Conservation (phyloP, 2,888 invertebrate genomes). For the Timandra comae region DNA sequence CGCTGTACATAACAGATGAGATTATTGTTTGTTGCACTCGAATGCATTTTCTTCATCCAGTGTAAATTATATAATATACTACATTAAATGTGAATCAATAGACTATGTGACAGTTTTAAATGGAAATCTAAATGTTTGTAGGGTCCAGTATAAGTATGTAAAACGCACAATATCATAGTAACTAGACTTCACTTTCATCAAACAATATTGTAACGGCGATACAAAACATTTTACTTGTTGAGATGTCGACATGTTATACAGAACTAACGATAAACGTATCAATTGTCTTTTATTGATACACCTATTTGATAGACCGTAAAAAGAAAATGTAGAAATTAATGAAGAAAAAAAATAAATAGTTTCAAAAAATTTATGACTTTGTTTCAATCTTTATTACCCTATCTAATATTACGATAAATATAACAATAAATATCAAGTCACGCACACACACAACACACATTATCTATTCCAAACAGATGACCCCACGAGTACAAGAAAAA, state of each 20-base stretch:
- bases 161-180: slow-evolving; percentile 75
- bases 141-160: slow-evolving; percentile 76
- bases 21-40: slow-evolving; percentile 42
- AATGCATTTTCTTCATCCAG: slow-evolving; percentile 70
- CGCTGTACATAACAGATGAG: slow-evolving; percentile 41
- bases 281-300: slow-evolving; percentile 75
- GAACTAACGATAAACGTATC: slow-evolving; percentile 72
- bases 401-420: slow-evolving; percentile 3
- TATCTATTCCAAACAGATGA: slow-evolving; percentile 30
- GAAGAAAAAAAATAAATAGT: slow-evolving; percentile 71
- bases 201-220: slow-evolving; percentile 54
- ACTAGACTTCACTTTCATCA: slow-evolving; percentile 70
- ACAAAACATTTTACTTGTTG: slow-evolving; percentile 64
- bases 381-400: slow-evolving; percentile 22
- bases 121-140: slow-evolving; percentile 74
- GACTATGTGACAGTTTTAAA: slow-evolving; percentile 70
- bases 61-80: slow-evolving; percentile 65
- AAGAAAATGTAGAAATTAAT: slow-evolving; percentile 71
- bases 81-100: slow-evolving; percentile 70
- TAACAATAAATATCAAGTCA: slow-evolving; percentile 10
- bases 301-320: slow-evolving; percentile 72
- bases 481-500: slow-evolving; percentile 34
- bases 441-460: slow-evolving; percentile 19
- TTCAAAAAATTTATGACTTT: slow-evolving; percentile 60
- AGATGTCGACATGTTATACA: slow-evolving; percentile 63